Percentiles rank a stretch among this genome's conserved stretches.
Conservation (phyloP, 2,797 vertebrate species). For the Labeo calbasu region DNA sequence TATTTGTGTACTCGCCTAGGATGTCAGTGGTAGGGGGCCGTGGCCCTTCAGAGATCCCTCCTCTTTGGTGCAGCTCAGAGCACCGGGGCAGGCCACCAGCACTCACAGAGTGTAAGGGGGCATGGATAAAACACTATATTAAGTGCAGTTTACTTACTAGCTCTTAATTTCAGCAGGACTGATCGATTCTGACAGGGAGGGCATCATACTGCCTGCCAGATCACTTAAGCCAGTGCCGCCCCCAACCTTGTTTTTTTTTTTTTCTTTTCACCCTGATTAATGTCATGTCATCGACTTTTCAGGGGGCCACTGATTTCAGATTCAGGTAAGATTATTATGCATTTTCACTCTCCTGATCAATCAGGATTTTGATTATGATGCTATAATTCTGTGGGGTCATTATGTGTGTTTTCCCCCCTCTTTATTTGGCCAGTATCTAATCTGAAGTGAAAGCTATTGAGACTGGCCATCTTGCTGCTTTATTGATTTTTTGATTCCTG, state of each 20-base stretch:
- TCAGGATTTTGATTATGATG: conserved; percentile 78
- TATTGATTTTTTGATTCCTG: conserved; percentile 77
- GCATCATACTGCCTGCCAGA: conserved; percentile 79
- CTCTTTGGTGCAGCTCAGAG: conserved; percentile 61
- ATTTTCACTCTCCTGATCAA: conserved; percentile 79
- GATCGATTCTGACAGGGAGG: conserved; percentile 85
- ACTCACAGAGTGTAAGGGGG: conserved; percentile 72
- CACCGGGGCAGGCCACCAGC: conserved; percentile 70
- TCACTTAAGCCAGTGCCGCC: conserved; percentile 81
- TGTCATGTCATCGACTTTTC: conserved; percentile 78
- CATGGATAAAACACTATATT: conserved; percentile 81
- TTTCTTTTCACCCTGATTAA: conserved; percentile 71
- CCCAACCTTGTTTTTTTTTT: conserved; percentile 13
- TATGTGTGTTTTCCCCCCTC: conserved; percentile 22
- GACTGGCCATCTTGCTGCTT: conserved; percentile 78
- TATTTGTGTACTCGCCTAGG: conserved; percentile 47
- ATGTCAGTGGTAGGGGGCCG: conserved; percentile 65
- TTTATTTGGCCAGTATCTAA: conserved; percentile 70
- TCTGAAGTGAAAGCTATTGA: conserved; percentile 79
- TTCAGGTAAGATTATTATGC: conserved; percentile 79
- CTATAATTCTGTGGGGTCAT: conserved; percentile 72
- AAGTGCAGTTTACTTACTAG: conserved; percentile 81
- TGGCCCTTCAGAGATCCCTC: conserved; percentile 67
- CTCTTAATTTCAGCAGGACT: conserved; percentile 82
- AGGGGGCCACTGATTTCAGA: conserved; percentile 68